Evolutionary conservation across 2,888 invertebrate genomes (phyloP), one percentile per base, ranked within the genome.

Genomic region (Drosophila peninsularis): DNA sequence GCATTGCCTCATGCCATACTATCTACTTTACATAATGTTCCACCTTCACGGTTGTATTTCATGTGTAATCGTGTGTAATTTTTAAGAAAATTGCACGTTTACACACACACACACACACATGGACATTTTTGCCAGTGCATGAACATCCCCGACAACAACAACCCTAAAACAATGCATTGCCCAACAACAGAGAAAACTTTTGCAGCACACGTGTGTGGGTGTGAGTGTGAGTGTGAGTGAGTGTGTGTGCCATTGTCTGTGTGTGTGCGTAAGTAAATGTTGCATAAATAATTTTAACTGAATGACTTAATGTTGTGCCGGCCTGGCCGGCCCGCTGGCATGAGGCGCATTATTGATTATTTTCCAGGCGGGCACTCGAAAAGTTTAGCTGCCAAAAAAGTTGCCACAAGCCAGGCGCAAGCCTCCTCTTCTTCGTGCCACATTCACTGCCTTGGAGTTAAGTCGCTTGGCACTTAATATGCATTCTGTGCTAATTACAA

Each of bases 31-130:
- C 65, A 75, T 73, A 78, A 75, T 62, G 64, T 50, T 58, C 61
- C 45, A 64, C 64, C 71, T 70, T 75, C 71, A 70, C 74, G 76
- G 62, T 70, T 76, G 75, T 75, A 73, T 83, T 83, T 78, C 78
- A 75, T 90, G 90, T 89, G 88, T 90, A 90, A 90, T 90, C 90
- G 90, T 89, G 86, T 90, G 86, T 90, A 85, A 90, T 89, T 90
- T 89, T 84, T 80, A 82, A 86, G 88, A 90, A 90, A 91, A 90
- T 88, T 90, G 87, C 90, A 88, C 89, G 80, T 77, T 80, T 75
- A 69, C 71, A 55, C 71, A 45, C 34, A 34, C 34, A 36, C 6
- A 63, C 60, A 62, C 60, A 65, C 45, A 50, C 56, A 61, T 10
- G 39, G 36, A n/a, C 19, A 45, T 30, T 32, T 37, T 14, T 14